These are phyloP conservation scores for Actias luna DNA, from an alignment of 2,888 invertebrate species.

Conservation along the genomic window DNA sequence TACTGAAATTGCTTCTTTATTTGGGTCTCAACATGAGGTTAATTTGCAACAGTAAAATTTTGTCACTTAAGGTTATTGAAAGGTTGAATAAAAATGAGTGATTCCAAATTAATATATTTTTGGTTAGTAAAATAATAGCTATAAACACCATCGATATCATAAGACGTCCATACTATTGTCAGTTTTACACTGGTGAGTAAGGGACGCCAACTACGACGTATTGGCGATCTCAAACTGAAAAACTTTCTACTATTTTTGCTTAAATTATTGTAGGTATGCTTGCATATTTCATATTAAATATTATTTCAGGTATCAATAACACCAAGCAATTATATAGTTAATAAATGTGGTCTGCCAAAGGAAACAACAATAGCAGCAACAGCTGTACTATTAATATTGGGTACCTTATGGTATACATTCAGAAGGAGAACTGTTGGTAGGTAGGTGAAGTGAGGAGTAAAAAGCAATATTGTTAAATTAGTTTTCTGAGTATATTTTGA, in stretches of 20 bases:
- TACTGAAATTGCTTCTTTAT: too few relatives aligned
- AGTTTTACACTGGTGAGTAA: too few relatives aligned
- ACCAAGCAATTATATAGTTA: constrained; percentile 50
- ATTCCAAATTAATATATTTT: too few relatives aligned
- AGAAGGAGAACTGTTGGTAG: constrained; percentile 40
- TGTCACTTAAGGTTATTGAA: too few relatives aligned
- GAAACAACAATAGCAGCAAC: constrained; percentile 56
- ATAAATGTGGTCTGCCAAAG: constrained; percentile 62
- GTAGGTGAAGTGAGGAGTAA: constrained; percentile 36
- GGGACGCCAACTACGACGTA: too few relatives aligned
- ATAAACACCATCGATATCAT: too few relatives aligned
- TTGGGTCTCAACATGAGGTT: too few relatives aligned
- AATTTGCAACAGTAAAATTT: too few relatives aligned
- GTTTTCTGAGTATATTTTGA: constrained; percentile 69
- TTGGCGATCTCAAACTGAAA: too few relatives aligned
- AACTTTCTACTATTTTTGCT: not conserved
- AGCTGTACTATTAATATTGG: constrained; percentile 45
- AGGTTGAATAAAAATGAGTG: too few relatives aligned
- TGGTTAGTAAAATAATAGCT: too few relatives aligned
- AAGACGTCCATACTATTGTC: too few relatives aligned
- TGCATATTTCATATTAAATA: constrained; percentile 1
- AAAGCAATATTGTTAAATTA: constrained; percentile 40
- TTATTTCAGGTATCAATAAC: constrained; percentile 58
- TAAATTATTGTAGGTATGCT: not conserved
- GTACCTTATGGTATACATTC: constrained; percentile 35